These are phyloP conservation scores for Corynorhinus townsendii DNA, from an alignment of 2,113 vertebrate species.

Conservation along the genomic window DNA sequence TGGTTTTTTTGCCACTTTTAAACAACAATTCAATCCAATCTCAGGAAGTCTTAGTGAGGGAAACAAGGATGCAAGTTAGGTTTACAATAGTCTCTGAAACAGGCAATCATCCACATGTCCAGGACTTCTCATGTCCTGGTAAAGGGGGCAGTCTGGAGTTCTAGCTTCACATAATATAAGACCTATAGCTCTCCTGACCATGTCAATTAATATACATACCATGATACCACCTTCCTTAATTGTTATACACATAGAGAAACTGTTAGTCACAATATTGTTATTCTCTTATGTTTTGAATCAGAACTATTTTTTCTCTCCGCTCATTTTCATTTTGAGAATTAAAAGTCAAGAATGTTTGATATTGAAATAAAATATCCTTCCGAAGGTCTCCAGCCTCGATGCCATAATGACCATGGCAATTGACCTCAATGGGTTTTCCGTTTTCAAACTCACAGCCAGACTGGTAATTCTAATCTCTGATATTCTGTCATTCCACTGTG, in stretches of 20 bases:
- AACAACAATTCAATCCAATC: not conserved
- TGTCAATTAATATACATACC: not conserved
- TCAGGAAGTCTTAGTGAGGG: not conserved
- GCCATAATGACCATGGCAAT: not conserved
- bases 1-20: not conserved
- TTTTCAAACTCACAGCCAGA: constrained; percentile 15
- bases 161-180: not conserved
- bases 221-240: not conserved
- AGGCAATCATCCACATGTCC: not conserved
- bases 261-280: not conserved
- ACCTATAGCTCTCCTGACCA: not conserved
- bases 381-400: not conserved
- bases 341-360: not conserved
- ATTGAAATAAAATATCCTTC: not conserved
- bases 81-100: not conserved
- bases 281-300: not conserved
- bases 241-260: not conserved
- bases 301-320: not conserved
- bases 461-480: constrained; percentile 23
- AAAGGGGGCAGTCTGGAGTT: not conserved
- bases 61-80: not conserved
- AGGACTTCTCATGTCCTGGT: not conserved
- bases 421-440: not conserved
- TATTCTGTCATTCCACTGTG: constrained; percentile 39
- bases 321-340: not conserved